Conservation (phyloP, 2,113 vertebrate species). For the Tympanuchus pallidicinctus region DNA sequence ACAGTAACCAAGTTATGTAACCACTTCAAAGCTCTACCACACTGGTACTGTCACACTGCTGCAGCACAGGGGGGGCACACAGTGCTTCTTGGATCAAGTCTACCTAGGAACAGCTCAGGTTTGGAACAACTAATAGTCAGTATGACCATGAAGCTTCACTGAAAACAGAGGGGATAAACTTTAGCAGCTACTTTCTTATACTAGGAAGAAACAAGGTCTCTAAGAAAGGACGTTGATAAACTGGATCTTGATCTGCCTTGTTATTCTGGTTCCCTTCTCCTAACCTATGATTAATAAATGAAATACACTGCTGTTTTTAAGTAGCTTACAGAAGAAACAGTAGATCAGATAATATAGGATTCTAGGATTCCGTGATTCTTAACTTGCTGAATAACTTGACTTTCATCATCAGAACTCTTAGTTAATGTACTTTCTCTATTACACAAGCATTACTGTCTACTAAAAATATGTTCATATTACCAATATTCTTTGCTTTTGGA, state of each 20-base stretch:
- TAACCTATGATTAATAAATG: not conserved
- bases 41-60: accelerated
- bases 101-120: accelerated
- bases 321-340: not conserved
- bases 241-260: not conserved
- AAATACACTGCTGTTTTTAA: not conserved
- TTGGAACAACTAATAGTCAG: accelerated
- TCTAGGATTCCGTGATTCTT: not conserved
- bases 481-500: conserved; percentile 50
- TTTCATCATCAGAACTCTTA: not conserved
- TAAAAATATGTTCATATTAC: conserved; percentile 58
- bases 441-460: conserved; percentile 27
- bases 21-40: not conserved
- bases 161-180: not conserved
- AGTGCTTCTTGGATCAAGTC: not conserved
- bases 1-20: not conserved
- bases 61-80: accelerated
- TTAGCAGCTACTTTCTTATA: not conserved
- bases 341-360: not conserved
- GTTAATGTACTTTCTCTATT: conserved; percentile 35
- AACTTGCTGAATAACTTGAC: not conserved
- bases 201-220: not conserved
- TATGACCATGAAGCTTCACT: not conserved
- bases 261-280: not conserved
- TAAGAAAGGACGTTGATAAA: not conserved